Percentiles rank a stretch among this genome's conserved stretches.
Conservation (phyloP, 2,888 invertebrate genomes). For the Dendrolimus houi region DNA sequence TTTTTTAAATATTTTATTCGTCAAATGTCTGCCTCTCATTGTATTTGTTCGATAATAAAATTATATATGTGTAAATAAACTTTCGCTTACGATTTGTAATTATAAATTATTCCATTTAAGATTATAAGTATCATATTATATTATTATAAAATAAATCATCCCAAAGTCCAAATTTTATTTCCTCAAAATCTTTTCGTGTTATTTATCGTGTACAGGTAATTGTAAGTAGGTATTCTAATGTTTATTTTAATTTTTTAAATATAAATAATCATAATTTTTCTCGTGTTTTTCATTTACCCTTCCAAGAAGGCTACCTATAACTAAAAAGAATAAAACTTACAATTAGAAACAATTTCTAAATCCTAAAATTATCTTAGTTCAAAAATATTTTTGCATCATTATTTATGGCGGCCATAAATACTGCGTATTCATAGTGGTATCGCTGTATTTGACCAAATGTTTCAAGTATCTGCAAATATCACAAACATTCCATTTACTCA, state of each 20-base stretch:
- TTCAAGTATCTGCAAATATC: too few species aligned
- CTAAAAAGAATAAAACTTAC: too few species aligned
- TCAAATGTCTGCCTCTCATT: conserved; percentile 7
- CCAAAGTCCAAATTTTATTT: conserved; percentile 55
- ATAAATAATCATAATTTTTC: conserved; percentile 70
- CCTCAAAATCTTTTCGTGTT: conserved; percentile 52
- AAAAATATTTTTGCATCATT: too few species aligned
- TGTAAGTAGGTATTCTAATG: conserved; percentile 66
- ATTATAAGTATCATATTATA: conserved; percentile 50
- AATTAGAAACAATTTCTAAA: too few species aligned
- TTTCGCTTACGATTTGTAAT: conserved; percentile 26
- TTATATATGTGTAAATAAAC: conserved; percentile 51
- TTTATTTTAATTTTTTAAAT: conserved; percentile 69
- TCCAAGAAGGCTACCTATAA: background rate
- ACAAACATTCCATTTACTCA: too few species aligned
- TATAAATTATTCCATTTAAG: conserved; percentile 23
- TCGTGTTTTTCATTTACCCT: conserved; percentile 32
- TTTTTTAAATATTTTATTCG: background rate
- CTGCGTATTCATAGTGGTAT: too few species aligned
- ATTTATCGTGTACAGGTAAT: conserved; percentile 72
- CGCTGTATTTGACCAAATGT: too few species aligned
- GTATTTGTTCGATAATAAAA: conserved; percentile 31
- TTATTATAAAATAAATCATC: conserved; percentile 31
- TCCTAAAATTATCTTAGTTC: too few species aligned
- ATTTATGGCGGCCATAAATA: too few species aligned